Base-by-base conservation (phyloP, 2,113 vertebrate genomes). In the Pituophis catenifer region DNA sequence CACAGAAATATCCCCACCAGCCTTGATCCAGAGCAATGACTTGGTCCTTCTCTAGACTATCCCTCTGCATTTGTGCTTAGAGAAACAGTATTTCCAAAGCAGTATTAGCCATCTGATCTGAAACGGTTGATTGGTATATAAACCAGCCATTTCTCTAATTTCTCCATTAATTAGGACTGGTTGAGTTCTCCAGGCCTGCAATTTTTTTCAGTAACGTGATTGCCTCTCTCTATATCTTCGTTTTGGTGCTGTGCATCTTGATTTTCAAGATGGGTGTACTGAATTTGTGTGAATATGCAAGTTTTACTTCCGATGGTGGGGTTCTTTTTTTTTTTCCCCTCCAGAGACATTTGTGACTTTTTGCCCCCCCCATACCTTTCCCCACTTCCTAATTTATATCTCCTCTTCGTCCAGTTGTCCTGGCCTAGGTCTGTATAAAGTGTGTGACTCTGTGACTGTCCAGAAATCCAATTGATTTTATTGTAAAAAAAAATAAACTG, bases 401-500 rank as follows among this genome's bases (percentile, higher is more conserved):
- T 70, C 94, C 93, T 0, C 8, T 62, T 62, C 85, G 2, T 89
- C 29, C 21, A 86, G 6, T 0, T 93, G 48, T 94, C 53, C n/a
- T 94, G 75, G 87, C 7, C 6, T 15, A 29, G 8, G 75, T 55
- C 33, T 57, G 59, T 89, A 52, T 88, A 26, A 87, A 70, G 8
- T 89, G 91, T 94, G 91, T 95, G 93, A 94, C 33, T 48, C 62
- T 92, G 54, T 90, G 81, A 9, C 57, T 23, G 24, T 93, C 44
- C 88, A 88, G 53, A 93, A 81, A 93, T 92, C 92, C 89, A 13
- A 3, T 65, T 92, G 8, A 92, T 96, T 94, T 65, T 62, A 38
- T 55, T 11, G 94, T 94, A 96, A 12, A 55, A 17, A 55, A 96
- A 93, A 21, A 21, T 93, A 29, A 88, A 92, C 21, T 94, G 87